Conservation (phyloP, 2,797 vertebrate genomes). For the Gephyroberyx darwinii region DNA sequence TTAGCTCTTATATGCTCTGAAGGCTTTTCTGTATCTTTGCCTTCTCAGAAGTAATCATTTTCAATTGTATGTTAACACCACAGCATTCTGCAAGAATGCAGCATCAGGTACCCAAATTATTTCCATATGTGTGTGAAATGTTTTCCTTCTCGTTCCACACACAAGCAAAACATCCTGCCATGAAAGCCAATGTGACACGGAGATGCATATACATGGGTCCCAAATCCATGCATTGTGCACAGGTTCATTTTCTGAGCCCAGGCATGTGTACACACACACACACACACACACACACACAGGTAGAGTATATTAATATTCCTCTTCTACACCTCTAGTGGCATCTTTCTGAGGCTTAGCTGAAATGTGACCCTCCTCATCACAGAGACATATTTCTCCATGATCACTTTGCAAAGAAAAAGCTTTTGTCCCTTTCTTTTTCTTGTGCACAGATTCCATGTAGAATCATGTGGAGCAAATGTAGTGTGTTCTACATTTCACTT, state of each 20-base stretch:
- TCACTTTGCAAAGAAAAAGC: too few species aligned
- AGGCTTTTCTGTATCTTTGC: conserved; percentile 51
- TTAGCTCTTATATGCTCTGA: conserved; percentile 39
- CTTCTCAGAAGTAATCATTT: conserved; percentile 57
- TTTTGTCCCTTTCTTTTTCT: neutral
- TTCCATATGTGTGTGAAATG: conserved; percentile 65
- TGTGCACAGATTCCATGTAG: neutral
- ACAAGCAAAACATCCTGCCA: conserved; percentile 45
- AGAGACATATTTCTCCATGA: neutral
- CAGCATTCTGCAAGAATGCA: conserved; percentile 57
- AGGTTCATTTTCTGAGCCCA: neutral
- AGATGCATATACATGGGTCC: conserved; percentile 22
- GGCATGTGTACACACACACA: neutral
- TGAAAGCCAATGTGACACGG: conserved; percentile 47
- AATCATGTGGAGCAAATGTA: neutral
- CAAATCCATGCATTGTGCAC: conserved; percentile 16
- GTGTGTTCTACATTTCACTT: neutral
- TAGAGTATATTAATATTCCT: conserved; percentile 17
- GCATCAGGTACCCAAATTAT: conserved; percentile 61
- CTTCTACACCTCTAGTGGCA: conserved; percentile 5
- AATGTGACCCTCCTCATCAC: neutral
- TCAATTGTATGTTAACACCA: conserved; percentile 65
- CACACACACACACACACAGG: neutral
- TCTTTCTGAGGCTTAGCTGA: conserved; percentile 33
- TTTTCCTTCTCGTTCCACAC: conserved; percentile 54